Conservation (phyloP, 2,113 vertebrate genomes). For the Albula glossodonta region DNA sequence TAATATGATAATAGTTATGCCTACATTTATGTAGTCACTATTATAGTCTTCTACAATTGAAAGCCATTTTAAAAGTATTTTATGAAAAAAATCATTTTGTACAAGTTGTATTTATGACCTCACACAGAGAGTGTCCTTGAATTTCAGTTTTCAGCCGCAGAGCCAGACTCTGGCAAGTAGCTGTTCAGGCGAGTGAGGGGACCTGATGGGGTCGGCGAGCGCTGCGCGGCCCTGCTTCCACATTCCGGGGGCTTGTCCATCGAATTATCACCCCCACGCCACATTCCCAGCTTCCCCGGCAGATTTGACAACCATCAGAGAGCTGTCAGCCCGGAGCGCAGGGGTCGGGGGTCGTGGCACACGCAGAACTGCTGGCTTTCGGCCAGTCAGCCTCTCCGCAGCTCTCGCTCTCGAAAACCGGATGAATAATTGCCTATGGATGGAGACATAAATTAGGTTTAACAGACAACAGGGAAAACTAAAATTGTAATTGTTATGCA, state of each 20-base stretch:
- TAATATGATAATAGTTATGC: not conserved
- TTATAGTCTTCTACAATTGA: not conserved
- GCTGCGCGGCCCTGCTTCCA: constrained; percentile 12
- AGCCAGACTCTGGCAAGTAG: not conserved
- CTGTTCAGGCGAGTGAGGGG: not conserved
- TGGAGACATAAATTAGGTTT: not conserved
- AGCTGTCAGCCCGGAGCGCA: constrained; percentile 24
- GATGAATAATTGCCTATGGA: not conserved
- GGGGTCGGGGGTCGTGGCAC: constrained; percentile 3
- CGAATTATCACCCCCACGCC: constrained; percentile 22
- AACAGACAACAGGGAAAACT: not conserved
- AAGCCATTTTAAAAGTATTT: not conserved
- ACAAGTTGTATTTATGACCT: not conserved
- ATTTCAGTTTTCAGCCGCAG: not conserved
- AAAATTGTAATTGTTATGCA: not conserved
- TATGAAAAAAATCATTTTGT: not conserved
- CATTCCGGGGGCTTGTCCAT: constrained; percentile 28
- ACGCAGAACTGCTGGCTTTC: not conserved
- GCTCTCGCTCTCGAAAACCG: not conserved
- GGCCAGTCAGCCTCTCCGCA: not conserved
- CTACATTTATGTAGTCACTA: not conserved
- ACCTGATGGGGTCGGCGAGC: not conserved
- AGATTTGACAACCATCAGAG: constrained; percentile 23
- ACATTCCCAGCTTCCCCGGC: constrained; percentile 34
- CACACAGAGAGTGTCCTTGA: not conserved